Base-by-base conservation (phyloP, 2,888 invertebrate genomes). In the Drosophila borealis region DNA sequence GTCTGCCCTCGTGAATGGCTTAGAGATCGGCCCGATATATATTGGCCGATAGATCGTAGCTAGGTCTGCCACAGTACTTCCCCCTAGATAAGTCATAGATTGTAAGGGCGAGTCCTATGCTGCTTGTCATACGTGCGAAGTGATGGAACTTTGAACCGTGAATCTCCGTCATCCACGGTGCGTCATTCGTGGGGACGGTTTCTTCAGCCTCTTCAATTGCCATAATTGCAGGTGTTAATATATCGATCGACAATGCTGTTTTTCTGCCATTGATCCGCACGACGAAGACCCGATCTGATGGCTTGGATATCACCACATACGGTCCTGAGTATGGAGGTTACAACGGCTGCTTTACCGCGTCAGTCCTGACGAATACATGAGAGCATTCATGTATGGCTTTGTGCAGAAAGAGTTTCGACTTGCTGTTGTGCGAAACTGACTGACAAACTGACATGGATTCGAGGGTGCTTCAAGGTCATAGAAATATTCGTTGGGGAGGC, bases 401-500 rank as follows among this genome's bases (percentile, higher is more conserved):
- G 21, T 37, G 37, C 36, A 5, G n/a, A n/a, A 25, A 39, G n/a
- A 51, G 21, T 36, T 25, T 51, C 5, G 50, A n/a, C n/a, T 39
- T 50, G 34, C 10, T 50, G 3, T 50, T 36, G n/a, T 37, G 49
- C 13, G 21, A 21, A 1, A n/a, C n/a, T n/a, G n/a, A n/a, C n/a
- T n/a, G n/a, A n/a, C n/a, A n/a, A n/a, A n/a, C n/a, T n/a, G n/a
- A n/a, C n/a, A n/a, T n/a, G n/a, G n/a, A n/a, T n/a, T n/a, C n/a
- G n/a, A n/a, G n/a, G n/a, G n/a, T n/a, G n/a, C n/a, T n/a, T n/a
- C n/a, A n/a, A n/a, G n/a, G n/a, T n/a, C n/a, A n/a, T n/a, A n/a
- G n/a, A n/a, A n/a, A n/a, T n/a, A n/a, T n/a, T n/a, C n/a, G n/a
- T n/a, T n/a, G n/a, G n/a, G n/a, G n/a, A n/a, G n/a, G n/a, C n/a